These are phyloP conservation scores for Adoxophyes honmai DNA, from an alignment of 1,140 invertebrate genomes.

Conservation along the genomic window DNA sequence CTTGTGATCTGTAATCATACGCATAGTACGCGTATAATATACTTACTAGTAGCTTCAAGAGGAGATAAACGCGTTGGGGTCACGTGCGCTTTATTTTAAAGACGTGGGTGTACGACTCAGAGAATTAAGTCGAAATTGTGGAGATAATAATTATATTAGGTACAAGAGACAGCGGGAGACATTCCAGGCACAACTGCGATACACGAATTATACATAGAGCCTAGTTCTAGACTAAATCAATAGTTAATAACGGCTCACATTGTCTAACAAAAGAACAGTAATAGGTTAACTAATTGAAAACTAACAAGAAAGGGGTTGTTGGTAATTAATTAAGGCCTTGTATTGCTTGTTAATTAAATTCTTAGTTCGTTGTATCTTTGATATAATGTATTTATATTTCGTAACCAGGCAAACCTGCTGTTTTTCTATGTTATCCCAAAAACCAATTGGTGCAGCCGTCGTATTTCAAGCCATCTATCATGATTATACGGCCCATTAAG, in stretches of 20 bases:
- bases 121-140: not conserved
- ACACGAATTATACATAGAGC: no score
- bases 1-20: not conserved
- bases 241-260: no score
- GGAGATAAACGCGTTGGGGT: slow-evolving; percentile 5
- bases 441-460: no score
- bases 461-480: not conserved
- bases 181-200: no score
- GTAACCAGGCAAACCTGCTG: not conserved
- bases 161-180: no score
- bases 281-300: not conserved
- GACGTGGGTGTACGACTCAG: not conserved
- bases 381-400: not conserved
- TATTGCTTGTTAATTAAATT: slow-evolving; percentile 9
- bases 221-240: no score
- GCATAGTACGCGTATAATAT: not conserved
- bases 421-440: no score
- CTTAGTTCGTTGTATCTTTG: not conserved
- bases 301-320: not conserved
- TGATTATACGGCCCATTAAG: slow-evolving; percentile 8
- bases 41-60: not conserved
- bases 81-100: slow-evolving; percentile 13
- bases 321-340: slow-evolving; percentile 6
- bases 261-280: no score
- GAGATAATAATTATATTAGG: no score